Evolutionary conservation across 2,113 vertebrate genomes (phyloP).

Genomic region (Odontophorus gujanensis): DNA sequence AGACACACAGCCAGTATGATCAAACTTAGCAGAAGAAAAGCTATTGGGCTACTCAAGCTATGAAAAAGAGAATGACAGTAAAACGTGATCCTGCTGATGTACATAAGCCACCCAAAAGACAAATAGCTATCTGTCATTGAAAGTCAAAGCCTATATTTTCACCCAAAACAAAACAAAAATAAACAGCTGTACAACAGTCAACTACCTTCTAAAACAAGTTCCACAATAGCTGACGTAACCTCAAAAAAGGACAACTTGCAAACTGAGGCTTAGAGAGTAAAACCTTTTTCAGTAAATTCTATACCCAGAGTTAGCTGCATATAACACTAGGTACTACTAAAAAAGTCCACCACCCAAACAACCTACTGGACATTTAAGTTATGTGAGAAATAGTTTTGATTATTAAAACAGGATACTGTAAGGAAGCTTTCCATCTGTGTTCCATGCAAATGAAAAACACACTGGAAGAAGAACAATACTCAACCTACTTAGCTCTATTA

Average conservation of each 20-base stretch:
- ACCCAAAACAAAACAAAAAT: not conserved
- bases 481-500: not conserved
- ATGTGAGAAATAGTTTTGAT: not conserved
- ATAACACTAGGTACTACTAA: not conserved
- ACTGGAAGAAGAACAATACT: not conserved
- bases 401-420: not conserved
- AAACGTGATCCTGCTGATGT: not conserved
- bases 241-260: rapidly evolving
- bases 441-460: not conserved
- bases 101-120: not conserved
- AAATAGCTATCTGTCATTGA: not conserved
- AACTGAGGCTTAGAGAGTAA: not conserved
- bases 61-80: not conserved
- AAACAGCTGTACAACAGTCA: not conserved
- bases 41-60: not conserved
- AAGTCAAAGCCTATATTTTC: not conserved
- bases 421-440: not conserved
- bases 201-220: not conserved
- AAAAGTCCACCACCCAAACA: not conserved
- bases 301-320: not conserved
- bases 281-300: not conserved
- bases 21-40: not conserved
- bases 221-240: not conserved
- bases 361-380: not conserved
- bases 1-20: not conserved